Base-by-base conservation (phyloP, 1,140 invertebrate species). In the Drosophila bifasciata region DNA sequence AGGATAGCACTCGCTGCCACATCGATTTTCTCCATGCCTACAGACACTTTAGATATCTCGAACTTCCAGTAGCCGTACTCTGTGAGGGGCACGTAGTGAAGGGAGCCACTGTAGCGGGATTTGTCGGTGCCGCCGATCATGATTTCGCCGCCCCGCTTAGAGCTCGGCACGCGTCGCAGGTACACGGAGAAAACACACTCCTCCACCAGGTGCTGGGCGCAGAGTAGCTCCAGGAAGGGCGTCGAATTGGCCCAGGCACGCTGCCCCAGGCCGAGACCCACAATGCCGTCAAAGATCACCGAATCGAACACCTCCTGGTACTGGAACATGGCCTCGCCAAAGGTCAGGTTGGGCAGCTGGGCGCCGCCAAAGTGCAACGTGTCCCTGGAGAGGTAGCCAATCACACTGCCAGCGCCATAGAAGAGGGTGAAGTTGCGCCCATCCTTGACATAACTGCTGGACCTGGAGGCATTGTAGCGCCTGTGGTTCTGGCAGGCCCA, bases 261-360 rank as follows among this genome's bases (percentile, higher is more conserved):
- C 23, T 92, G 93, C 53, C 94, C 92, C 91, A 97, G 98, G 0
- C 94, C 97, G 94, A 99, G 95, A 62, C 98, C 98, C 21, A 99
- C 93, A 86, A 99, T 98, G 66, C 99, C 99, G 92, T 99, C 99
- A 92, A 99, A 99, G 91, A 97, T 98, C 56, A 97, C 97, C 62
- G 96, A 96, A 5, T 98, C 7, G 95, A 93, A 99, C 97, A 21
- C 94, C 93, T 25, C 95, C 89, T 62, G 96, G 95, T 62, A 98
- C 97, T 93, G 99, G 97, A 81, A 94, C 95, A 98, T 91, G 0
- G 98, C 98, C 93, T 99, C 99, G 13, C 97, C 99, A 93, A 99
- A 99, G 11, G 96, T 97, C 93, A 85, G 98, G 97, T 63, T 93
- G 90, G 70, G 93, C 91, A 45, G 98, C 93, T 40, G 92, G 70